phyloP scores from a whole-genome alignment of 2,888 invertebrate genomes.

The Girardia tigrina region DNA sequence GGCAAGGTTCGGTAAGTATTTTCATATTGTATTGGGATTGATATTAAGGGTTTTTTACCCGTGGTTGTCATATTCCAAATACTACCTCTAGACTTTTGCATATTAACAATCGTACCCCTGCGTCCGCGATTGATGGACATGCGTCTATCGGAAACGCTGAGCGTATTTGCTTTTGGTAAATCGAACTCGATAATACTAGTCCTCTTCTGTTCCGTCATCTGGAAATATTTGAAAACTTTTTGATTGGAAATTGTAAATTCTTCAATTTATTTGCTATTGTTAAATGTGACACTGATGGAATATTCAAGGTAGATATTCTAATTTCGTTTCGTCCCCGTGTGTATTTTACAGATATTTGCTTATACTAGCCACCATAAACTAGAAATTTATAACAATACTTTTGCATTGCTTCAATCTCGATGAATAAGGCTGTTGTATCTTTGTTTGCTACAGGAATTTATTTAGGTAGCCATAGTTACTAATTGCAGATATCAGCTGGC shows the following conservation, averaged over 20 bases:
- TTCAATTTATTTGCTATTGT: too few relatives aligned
- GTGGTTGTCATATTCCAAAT: not conserved
- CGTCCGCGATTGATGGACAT: not conserved
- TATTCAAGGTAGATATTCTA: too few relatives aligned
- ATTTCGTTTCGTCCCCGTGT: not conserved
- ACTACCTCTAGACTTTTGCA: slow-evolving; percentile 5
- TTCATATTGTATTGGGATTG: not conserved
- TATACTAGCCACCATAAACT: not conserved
- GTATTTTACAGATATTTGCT: not conserved
- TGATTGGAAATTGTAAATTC: not conserved
- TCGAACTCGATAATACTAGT: slow-evolving; percentile 1
- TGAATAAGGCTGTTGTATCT: not conserved
- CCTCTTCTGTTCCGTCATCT: not conserved
- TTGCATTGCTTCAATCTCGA: not conserved
- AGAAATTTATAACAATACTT: not conserved
- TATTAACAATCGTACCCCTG: not conserved
- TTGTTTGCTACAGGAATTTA: not conserved
- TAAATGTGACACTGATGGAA: not conserved
- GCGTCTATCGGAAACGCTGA: not conserved
- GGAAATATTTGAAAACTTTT: not conserved
- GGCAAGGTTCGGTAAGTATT: not conserved
- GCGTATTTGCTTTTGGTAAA: not conserved
- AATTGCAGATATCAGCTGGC: not conserved
- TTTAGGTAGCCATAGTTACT: not conserved
- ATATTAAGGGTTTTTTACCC: not conserved